Base-by-base conservation (phyloP, 2,113 vertebrate genomes). In the Austrofundulus limnaeus region DNA sequence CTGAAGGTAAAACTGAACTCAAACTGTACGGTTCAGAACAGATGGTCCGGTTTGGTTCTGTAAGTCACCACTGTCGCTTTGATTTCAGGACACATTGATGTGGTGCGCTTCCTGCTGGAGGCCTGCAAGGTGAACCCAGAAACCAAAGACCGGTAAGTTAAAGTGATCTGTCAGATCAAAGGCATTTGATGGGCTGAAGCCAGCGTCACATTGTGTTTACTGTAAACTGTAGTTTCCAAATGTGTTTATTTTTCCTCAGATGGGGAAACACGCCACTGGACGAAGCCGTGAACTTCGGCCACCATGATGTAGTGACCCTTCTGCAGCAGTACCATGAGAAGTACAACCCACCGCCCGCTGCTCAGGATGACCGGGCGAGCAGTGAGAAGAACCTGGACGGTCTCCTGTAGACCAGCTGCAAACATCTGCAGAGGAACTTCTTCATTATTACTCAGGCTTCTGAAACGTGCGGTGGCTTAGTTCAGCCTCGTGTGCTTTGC, bases 211-310 rank as follows among this genome's bases (percentile, higher is more conserved):
- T n/a, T n/a, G n/a, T n/a, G n/a, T n/a, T n/a, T n/a, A n/a, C n/a
- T n/a, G n/a, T n/a, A n/a, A n/a, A n/a, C n/a, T n/a, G n/a, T n/a
- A n/a, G n/a, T 34, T 34, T 34, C 2, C 31, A 8, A 2, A 5
- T 19, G 3, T 39, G 34, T 14, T 1, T n/a, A n/a, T 42, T 2
- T 23, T 2, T 55, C 19, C 1, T 1, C 54, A 98, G 97, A 66
- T 99, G 97, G 97, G 97, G 96, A 17, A 98, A 98, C 83, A 97
- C 95, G 0, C 97, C 97, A 0, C 92, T 95, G 90, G 97, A 98
- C 0, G 97, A 98, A 84, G 97, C 97, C 0, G 89, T 94, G 80
- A 95, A 96, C 63, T 98, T 98, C 2, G 96, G 97, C 75, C 97
- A 99, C 84, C 95, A 96, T 0, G 95, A 98, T 1, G 94, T 98